Percentiles rank a stretch among this genome's conserved stretches.
Conservation (phyloP, 2,113 vertebrate genomes). For the Oceanodroma tethys region DNA sequence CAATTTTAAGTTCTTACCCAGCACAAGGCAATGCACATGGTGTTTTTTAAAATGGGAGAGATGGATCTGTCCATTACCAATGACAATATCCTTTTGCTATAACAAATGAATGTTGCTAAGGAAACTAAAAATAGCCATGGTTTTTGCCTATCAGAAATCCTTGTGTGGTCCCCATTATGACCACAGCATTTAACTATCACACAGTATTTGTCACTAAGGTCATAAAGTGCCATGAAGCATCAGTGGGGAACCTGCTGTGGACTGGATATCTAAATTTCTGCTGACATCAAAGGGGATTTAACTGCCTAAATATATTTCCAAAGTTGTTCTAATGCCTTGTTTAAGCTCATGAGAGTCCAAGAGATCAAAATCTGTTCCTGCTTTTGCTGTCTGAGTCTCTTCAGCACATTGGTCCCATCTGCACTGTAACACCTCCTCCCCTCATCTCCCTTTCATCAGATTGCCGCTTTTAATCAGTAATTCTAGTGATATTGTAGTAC, state of each 20-base stretch:
- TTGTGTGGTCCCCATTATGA: not conserved
- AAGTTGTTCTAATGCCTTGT: not conserved
- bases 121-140: not conserved
- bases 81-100: not conserved
- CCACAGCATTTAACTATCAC: not conserved
- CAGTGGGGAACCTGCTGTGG: not conserved
- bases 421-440: not conserved
- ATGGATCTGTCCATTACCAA: not conserved
- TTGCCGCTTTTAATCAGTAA: constrained; percentile 15
- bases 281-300: not conserved
- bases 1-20: not conserved
- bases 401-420: not conserved
- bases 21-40: not conserved
- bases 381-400: not conserved
- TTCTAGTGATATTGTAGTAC: not conserved
- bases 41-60: not conserved
- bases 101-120: not conserved
- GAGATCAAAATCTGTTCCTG: not conserved
- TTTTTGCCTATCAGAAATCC: not conserved
- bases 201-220: not conserved
- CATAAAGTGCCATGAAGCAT: not conserved
- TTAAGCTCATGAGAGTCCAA: not conserved
- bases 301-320: not conserved
- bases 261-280: not conserved
- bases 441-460: not conserved